phyloP scores from a whole-genome alignment of 2,797 vertebrate species.

The Eidolon dupreanum region DNA sequence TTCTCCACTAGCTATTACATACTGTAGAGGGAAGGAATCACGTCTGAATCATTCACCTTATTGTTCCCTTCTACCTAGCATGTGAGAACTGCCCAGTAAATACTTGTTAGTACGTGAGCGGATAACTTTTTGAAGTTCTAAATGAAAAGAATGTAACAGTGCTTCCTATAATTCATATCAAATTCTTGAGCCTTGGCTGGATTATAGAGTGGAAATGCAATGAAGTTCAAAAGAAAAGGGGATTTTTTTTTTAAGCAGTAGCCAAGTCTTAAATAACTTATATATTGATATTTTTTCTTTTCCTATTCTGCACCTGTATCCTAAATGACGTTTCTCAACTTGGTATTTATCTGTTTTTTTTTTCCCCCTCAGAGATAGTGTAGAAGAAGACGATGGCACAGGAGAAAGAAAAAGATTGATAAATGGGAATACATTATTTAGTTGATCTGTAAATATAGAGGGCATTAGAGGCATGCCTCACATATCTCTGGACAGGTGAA shows the following conservation, averaged over 20 bases:
- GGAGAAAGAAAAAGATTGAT: not conserved
- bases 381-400: conserved; percentile 11
- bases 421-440: conserved; percentile 21
- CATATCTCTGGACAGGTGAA: not conserved
- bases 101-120: conserved; percentile 33
- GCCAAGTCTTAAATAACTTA: not conserved
- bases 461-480: not conserved
- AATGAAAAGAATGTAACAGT: not conserved
- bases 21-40: not conserved
- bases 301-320: not conserved
- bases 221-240: not conserved
- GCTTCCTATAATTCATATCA: conserved; percentile 28
- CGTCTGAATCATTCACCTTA: not conserved
- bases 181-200: conserved; percentile 17
- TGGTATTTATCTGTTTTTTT: conserved; percentile 20
- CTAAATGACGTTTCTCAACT: conserved; percentile 15
- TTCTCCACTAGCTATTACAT: not conserved
- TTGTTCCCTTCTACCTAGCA: not conserved
- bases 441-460: conserved; percentile 19
- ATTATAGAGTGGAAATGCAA: not conserved
- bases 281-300: not conserved
- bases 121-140: conserved; percentile 22
- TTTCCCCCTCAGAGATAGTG: conserved; percentile 34
- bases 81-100: conserved; percentile 32
- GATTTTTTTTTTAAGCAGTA: not conserved